Evolutionary conservation across 2,113 vertebrate genomes (phyloP), one percentile per base, ranked within the genome.

Genomic region (Brachypteracias leptosomus): DNA sequence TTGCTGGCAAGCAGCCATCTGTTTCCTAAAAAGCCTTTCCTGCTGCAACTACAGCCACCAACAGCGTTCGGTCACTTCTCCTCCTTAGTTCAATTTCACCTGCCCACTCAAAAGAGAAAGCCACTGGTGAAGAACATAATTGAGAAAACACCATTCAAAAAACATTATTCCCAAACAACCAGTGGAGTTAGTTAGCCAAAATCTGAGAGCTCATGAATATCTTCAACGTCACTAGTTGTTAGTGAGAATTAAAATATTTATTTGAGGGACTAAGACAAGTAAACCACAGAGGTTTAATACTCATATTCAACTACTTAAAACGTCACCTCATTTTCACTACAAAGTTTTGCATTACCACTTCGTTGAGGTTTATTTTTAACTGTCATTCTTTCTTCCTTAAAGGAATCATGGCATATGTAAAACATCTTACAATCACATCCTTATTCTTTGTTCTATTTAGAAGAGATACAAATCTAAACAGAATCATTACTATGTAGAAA

Each of bases 391-490:
- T 51, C 44, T 87, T 70, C 71, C 44, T 65, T 55, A 2, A 92
- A 90, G 42, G 31, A 78, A 55, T 90, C 67, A 44, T 4, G 11
- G 16, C 33, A 57, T 46, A 88, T 62, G 67, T 47, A 90, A 95
- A 94, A 67, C 61, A 29, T 5, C 2, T 10, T 89, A 57, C 31
- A 49, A 62, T 63, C 74, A 49, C 46, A 85, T 80, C 55, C 61
- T 52, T 86, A 42, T 57, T 71, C 89, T 77, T 83, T 76, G 72
- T 78, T 89, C 77, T 79, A 29, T 36, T 93, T 58, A 78, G 54
- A 75, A 83, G 58, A 95, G 85, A 94, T 71, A 91, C 5, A 80
- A 83, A 95, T 91, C 82, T 93, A 86, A 93, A 62, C 42, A 91
- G 85, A 79, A 77, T 62, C 25, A 49, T 66, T 82, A 74, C 77